A percentile compares a stretch with the other conserved stretches of the same genome.
Evolutionary conservation across 2,888 invertebrate genomes (phyloP).

Genomic region (Idaea biselata): DNA sequence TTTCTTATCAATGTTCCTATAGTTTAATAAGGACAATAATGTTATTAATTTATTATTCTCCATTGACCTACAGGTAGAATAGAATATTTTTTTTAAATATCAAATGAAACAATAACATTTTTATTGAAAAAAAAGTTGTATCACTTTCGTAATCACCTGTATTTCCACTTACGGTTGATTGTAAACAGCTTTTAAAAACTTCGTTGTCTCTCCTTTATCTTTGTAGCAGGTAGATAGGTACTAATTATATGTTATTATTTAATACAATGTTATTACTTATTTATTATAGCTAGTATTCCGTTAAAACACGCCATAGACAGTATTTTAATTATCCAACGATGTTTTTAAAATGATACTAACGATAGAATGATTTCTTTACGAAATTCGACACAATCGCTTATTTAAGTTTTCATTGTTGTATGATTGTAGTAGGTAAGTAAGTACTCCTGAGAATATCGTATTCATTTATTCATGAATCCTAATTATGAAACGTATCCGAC

Average conservation of each 20-base stretch:
- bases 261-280: slow-evolving; percentile 73
- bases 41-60: too few relatives aligned
- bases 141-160: slow-evolving; percentile 51
- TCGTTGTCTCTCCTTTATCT: slow-evolving; percentile 71
- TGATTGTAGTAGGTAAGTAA: slow-evolving; percentile 39
- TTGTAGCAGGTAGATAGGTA: slow-evolving; percentile 69
- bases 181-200: slow-evolving; percentile 77
- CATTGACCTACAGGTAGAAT: too few relatives aligned
- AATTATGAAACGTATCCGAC: slow-evolving; percentile 54
- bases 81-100: too few relatives aligned
- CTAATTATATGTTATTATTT: slow-evolving; percentile 78
- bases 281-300: slow-evolving; percentile 35
- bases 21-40: too few relatives aligned
- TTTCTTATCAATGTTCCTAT: too few relatives aligned
- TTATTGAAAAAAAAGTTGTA: slow-evolving; percentile 13
- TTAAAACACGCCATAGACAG: slow-evolving; percentile 53
- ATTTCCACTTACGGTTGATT: slow-evolving; percentile 67
- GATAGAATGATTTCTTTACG: slow-evolving; percentile 50
- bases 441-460: slow-evolving; percentile 43
- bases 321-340: slow-evolving; percentile 41
- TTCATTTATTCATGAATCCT: slow-evolving; percentile 62
- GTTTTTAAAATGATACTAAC: slow-evolving; percentile 54
- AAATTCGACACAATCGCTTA: slow-evolving; percentile 48
- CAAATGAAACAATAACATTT: slow-evolving; percentile 14
- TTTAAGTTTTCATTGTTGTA: slow-evolving; percentile 54